Evolutionary conservation across 1,140 invertebrate species (phyloP).

Genomic region (Battus philenor): DNA sequence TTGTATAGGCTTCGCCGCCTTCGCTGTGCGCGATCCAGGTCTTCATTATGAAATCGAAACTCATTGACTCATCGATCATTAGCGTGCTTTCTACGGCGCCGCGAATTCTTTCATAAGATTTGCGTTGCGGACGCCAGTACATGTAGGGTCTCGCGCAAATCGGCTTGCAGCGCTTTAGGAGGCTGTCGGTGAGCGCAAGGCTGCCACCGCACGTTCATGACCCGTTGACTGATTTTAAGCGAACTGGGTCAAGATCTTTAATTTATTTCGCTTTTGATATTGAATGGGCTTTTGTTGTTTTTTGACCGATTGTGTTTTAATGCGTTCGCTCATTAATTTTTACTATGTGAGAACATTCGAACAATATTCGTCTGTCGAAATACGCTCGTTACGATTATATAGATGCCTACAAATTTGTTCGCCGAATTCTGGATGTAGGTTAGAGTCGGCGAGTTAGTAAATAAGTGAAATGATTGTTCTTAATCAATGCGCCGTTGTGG

Average conservation of each 20-base stretch:
- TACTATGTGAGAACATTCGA: constrained; percentile 15
- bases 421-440: too few relatives aligned
- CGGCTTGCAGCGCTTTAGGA: too few relatives aligned
- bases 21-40: constrained; percentile 67
- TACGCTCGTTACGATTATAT: too few relatives aligned
- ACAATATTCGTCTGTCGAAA: constrained; percentile 2
- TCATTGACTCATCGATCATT: constrained; percentile 62
- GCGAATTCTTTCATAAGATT: neutral
- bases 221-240: constrained; percentile 67
- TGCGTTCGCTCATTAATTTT: constrained; percentile 14
- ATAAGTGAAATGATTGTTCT: constrained; percentile 2
- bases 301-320: constrained; percentile 16
- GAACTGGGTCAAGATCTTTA: constrained; percentile 71
- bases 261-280: constrained; percentile 62
- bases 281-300: constrained; percentile 37
- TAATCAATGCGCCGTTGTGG: constrained; percentile 6
- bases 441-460: too few relatives aligned
- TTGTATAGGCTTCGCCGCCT: constrained; percentile 42
- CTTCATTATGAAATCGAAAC: constrained; percentile 68
- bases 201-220: constrained; percentile 69
- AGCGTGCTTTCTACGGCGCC: constrained; percentile 29
- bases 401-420: too few relatives aligned
- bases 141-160: constrained; percentile 44
- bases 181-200: constrained; percentile 55
- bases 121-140: constrained; percentile 40